Base-by-base conservation (phyloP, 1,140 invertebrate genomes). In the Meloidogyne chitwoodi region DNA sequence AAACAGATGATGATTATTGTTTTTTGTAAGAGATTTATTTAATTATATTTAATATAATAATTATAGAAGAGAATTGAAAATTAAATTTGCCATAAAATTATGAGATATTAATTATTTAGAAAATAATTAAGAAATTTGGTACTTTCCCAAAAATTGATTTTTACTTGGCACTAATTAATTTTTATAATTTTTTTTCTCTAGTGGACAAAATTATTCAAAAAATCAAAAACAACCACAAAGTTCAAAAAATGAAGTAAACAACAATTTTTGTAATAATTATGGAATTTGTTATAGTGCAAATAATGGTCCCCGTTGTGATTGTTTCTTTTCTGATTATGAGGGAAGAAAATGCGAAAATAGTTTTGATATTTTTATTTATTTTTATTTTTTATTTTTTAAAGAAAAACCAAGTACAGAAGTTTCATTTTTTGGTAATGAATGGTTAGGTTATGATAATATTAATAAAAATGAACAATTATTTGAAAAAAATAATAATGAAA, bases 281-380 rank as follows among this genome's bases (percentile, higher is more conserved):
- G 94, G 94, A 27, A 93, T 93, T 80, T 97, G 94, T 89, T 94
- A 96, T 88, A 93, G 92, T 74, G 95, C 93, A 8, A 94, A 96
- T 89, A 92, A 91, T 75, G 94, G 94, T 19, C 92, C 94, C 56
- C 91, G 93, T 83, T 98, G 95, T 89, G 93, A 97, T 88, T 97
- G 95, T 87, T 90, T 93, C 41, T 92, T 92, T 83, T 91, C 93
- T 12, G 93, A 95, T 86, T 96, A 93, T 88, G 93, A 94, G 87
- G 95, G 95, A 65, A 91, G 92, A 63, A 74, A 80, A 62, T 84
- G 83, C 73, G 93, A 96, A 89, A 93, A 93, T 92, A 93, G 94
- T 95, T 88, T 89, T 90, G 19, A 22, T 11, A 87, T 48, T 75
- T 76, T 22, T n/a, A 73, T 11, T 74, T 26, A 16, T 19, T 14